Conservation (phyloP, 2,797 vertebrate species). For the Urosaurus nigricauda region DNA sequence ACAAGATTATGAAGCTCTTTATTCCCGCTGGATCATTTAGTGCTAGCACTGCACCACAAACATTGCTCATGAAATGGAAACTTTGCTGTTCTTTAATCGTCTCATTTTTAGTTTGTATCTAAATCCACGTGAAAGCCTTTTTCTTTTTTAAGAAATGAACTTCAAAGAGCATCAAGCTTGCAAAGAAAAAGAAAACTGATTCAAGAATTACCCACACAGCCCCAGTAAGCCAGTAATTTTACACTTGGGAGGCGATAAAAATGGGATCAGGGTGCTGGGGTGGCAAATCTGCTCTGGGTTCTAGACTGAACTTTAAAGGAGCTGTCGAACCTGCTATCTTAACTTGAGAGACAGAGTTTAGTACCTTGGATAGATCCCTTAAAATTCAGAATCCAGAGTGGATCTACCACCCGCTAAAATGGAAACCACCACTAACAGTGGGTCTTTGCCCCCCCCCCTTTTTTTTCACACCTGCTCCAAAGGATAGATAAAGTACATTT, state of each 20-base stretch:
- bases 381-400: too few species aligned
- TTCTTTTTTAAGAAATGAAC: slow-evolving; percentile 40
- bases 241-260: not conserved
- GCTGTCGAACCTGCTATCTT: too few species aligned
- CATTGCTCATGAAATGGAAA: not conserved
- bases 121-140: slow-evolving; percentile 5
- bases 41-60: not conserved
- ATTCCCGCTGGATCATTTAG: slow-evolving; percentile 35
- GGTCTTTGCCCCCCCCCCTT: too few species aligned
- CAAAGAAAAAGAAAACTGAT: slow-evolving; percentile 40
- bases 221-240: not conserved
- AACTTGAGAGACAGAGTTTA: too few species aligned
- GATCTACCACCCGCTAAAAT: too few species aligned
- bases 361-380: too few species aligned
- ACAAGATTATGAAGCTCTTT: slow-evolving; percentile 17
- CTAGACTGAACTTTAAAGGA: too few species aligned
- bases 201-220: not conserved
- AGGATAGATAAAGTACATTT: not conserved
- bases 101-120: not conserved
- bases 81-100: slow-evolving; percentile 26
- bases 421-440: too few species aligned
- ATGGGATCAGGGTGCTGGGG: not conserved
- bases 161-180: slow-evolving; percentile 21
- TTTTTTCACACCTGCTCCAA: not conserved
- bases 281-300: too few species aligned